phyloP scores from a whole-genome alignment of 1,140 invertebrate species.

The Lysiphlebus fabarum region DNA sequence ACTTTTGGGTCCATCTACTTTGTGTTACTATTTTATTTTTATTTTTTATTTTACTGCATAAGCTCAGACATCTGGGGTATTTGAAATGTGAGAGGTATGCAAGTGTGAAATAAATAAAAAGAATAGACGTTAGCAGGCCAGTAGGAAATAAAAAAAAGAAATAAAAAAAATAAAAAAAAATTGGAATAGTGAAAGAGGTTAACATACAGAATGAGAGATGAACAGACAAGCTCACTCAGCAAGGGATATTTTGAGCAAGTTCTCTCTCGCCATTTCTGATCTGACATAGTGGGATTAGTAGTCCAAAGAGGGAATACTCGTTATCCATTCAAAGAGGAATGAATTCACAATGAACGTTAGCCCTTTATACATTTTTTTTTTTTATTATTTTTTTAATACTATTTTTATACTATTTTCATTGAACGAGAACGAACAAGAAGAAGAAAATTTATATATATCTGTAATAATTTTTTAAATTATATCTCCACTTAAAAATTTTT shows the following conservation, averaged over 20 bases:
- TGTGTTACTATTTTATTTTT: background rate
- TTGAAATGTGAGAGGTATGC: conserved; percentile 1
- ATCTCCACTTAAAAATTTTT: too few species aligned
- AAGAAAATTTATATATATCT: too few species aligned
- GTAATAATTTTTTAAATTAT: too few species aligned
- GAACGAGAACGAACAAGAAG: too few species aligned
- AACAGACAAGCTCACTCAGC: conserved; percentile 40
- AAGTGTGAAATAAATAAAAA: conserved; percentile 6
- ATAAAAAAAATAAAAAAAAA: conserved; percentile 8
- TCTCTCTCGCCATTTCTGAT: conserved; percentile 30
- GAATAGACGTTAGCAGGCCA: conserved; percentile 24
- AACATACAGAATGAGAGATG: conserved; percentile 5
- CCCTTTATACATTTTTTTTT: background rate
- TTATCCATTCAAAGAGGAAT: conserved; percentile 28
- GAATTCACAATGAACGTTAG: conserved; percentile 30
- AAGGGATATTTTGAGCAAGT: conserved; percentile 25
- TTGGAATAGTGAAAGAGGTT: background rate
- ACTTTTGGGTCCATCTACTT: background rate
- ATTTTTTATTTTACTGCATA: too few species aligned
- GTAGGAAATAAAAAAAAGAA: background rate
- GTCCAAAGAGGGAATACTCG: conserved; percentile 35
- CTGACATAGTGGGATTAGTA: conserved; percentile 39
- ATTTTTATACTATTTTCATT: too few species aligned
- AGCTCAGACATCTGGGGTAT: too few species aligned
- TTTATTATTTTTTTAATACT: conserved; percentile 5